Conservation (phyloP, 2,797 vertebrate genomes). For the Acanthurus tractus region DNA sequence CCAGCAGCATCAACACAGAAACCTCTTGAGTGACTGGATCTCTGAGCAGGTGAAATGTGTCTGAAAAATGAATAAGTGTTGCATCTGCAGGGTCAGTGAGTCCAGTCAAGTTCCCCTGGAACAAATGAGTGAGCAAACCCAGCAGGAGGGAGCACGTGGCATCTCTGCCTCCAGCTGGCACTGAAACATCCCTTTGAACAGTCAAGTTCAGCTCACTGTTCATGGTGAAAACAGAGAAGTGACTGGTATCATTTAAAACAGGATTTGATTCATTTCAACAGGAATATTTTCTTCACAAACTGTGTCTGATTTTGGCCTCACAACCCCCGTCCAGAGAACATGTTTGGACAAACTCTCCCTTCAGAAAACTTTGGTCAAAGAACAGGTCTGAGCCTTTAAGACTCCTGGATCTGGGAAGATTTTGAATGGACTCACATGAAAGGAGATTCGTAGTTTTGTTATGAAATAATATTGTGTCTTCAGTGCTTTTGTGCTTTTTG, state of each 20-base stretch:
- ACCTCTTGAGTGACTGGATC: background rate
- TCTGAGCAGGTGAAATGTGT: background rate
- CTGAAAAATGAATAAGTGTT: background rate
- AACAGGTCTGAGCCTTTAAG: conserved; percentile 52
- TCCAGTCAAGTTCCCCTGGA: too few relatives aligned
- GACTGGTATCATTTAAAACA: background rate
- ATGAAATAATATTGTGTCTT: conserved; percentile 42
- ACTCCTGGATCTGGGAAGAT: conserved; percentile 19
- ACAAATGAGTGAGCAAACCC: background rate
- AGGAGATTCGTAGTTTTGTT: conserved; percentile 33
- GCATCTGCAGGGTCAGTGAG: background rate
- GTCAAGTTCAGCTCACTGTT: background rate
- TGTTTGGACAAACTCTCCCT: conserved; percentile 21
- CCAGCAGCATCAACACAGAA: background rate
- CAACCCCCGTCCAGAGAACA: background rate
- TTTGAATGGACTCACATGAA: conserved; percentile 32
- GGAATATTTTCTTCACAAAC: background rate
- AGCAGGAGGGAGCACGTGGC: background rate
- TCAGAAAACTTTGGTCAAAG: conserved; percentile 21
- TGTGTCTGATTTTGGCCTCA: background rate
- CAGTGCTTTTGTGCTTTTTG: conserved; percentile 49
- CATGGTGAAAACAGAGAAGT: background rate
- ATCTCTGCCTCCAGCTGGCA: background rate
- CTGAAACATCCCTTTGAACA: background rate
- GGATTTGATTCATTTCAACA: background rate